Evolutionary conservation across 2,113 vertebrate species (phyloP).

Genomic region (Brachypteracias leptosomus): DNA sequence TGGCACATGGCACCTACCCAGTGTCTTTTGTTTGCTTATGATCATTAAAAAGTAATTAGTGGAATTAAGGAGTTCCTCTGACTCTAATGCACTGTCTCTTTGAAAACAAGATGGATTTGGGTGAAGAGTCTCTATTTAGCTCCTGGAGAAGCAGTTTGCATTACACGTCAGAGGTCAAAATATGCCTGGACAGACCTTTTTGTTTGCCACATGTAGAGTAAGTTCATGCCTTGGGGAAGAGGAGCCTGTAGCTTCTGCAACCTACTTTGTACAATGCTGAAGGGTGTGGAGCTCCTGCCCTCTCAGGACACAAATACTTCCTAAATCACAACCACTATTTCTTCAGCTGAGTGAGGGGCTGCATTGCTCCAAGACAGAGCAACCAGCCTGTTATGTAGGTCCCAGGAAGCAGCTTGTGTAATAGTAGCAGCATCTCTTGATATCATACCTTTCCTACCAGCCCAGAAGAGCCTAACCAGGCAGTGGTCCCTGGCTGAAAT

Average conservation of each 20-base stretch:
- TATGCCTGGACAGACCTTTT: not conserved
- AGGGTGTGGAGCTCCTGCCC: not conserved
- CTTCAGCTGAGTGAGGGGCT: not conserved
- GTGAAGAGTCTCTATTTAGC: not conserved
- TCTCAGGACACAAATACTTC: not conserved
- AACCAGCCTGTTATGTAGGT: accelerated
- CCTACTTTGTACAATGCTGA: not conserved
- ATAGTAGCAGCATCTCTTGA: not conserved
- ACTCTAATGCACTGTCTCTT: not conserved
- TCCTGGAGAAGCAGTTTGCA: not conserved
- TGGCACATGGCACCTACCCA: slow-evolving; percentile 10
- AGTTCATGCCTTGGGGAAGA: not conserved
- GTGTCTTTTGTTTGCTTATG: slow-evolving; percentile 38
- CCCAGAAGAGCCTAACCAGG: not conserved
- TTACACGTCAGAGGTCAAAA: not conserved
- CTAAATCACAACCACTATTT: not conserved
- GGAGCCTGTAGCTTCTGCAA: not conserved
- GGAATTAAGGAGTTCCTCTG: slow-evolving; percentile 29
- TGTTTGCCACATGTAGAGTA: not conserved
- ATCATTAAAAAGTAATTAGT: slow-evolving; percentile 74
- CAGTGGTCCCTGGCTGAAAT: not conserved
- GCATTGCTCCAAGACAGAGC: not conserved
- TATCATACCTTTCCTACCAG: not conserved
- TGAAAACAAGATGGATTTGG: not conserved
- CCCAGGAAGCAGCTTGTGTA: not conserved